These are phyloP conservation scores for Poeciliopsis prolifica DNA, from an alignment of 2,113 vertebrate genomes.

Conservation along the genomic window DNA sequence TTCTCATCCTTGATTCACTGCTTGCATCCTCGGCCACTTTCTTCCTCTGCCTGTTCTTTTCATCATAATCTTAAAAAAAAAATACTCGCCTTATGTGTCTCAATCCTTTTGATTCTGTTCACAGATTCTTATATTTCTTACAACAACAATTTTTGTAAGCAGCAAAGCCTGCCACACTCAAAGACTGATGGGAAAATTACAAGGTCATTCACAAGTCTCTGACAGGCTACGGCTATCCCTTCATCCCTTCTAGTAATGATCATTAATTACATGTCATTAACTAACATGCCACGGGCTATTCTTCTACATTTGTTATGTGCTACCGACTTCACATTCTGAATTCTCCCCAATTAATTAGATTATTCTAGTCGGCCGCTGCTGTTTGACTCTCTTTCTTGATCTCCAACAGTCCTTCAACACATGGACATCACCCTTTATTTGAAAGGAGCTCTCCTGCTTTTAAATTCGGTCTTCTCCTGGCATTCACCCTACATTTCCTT, in stretches of 20 bases:
- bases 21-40: conserved; percentile 34
- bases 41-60: conserved; percentile 29
- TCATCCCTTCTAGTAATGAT: conserved; percentile 72
- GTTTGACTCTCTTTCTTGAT: conserved; percentile 58
- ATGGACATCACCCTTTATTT: conserved; percentile 22
- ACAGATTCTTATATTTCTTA: conserved; percentile 2
- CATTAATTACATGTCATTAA: conserved; percentile 80
- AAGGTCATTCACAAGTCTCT: conserved; percentile 55
- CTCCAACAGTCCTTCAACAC: conserved; percentile 32
- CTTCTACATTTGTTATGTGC: conserved; percentile 78
- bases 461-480: not conserved
- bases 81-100: conserved; percentile 18
- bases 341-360: conserved; percentile 72
- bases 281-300: conserved; percentile 72
- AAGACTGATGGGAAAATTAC: conserved; percentile 38
- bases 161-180: not conserved
- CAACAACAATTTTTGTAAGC: not conserved
- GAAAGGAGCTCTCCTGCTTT: conserved; percentile 35
- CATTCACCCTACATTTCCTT: conserved; percentile 27
- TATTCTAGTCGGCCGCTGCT: conserved; percentile 56
- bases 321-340: conserved; percentile 68
- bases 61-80: conserved; percentile 21
- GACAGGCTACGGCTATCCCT: conserved; percentile 49
- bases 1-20: conserved; percentile 55
- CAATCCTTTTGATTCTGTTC: not conserved